phyloP scores from a whole-genome alignment of 1,140 invertebrate genomes.

The Odontomachus brunneus region DNA sequence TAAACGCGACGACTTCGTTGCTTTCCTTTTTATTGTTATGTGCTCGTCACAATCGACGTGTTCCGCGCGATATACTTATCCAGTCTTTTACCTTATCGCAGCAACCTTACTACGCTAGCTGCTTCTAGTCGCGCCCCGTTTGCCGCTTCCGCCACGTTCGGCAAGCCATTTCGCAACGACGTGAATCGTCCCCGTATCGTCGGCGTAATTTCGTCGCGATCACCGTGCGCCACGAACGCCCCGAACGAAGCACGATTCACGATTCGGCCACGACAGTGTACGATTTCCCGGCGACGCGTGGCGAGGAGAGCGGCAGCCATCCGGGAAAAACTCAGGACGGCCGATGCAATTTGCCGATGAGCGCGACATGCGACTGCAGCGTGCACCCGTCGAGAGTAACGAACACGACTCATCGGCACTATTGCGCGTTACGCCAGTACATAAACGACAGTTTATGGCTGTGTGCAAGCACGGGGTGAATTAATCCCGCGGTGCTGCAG shows the following conservation, averaged over 20 bases:
- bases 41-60: too few relatives aligned
- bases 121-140: constrained; percentile 50
- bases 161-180: constrained; percentile 32
- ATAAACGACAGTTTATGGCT: constrained; percentile 64
- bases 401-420: constrained; percentile 52
- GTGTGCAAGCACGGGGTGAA: constrained; percentile 57
- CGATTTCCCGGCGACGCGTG: not conserved
- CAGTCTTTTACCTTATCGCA: constrained; percentile 48
- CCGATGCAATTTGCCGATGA: constrained; percentile 24
- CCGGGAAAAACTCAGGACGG: not conserved
- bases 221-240: not conserved
- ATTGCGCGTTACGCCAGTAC: constrained; percentile 60
- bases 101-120: constrained; percentile 46
- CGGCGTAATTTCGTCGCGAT: constrained; percentile 31
- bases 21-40: not conserved
- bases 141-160: constrained; percentile 49
- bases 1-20: constrained; percentile 13
- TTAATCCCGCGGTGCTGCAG: constrained; percentile 64
- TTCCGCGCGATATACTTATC: not conserved
- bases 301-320: not conserved
- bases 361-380: constrained; percentile 37
- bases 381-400: constrained; percentile 6
- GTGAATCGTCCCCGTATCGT: constrained; percentile 8
- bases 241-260: not conserved
- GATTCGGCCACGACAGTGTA: not conserved